phyloP scores from a whole-genome alignment of 23 tunicate genomes.

The Pegea sp. region DNA sequence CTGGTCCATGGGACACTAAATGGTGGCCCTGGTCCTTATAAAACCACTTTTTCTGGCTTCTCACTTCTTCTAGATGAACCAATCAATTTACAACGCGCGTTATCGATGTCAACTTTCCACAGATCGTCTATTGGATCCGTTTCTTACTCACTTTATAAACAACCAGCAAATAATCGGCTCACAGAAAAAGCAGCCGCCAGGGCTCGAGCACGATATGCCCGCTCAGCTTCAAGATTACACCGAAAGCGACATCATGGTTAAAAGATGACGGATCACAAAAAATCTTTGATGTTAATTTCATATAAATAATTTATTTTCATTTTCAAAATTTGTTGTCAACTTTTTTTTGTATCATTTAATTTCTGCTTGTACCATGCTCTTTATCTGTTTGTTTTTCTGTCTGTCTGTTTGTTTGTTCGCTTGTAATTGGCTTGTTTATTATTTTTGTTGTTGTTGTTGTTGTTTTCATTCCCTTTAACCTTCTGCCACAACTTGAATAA shows the following conservation, averaged over 20 bases:
- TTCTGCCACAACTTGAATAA: too few relatives aligned
- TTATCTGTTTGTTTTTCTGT: too few relatives aligned
- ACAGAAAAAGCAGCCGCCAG: conserved; percentile 19
- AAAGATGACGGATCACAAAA: too few relatives aligned
- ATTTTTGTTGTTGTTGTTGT: too few relatives aligned
- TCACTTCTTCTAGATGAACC: conserved; percentile 35
- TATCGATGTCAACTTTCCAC: conserved; percentile 4
- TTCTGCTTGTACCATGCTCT: too few relatives aligned
- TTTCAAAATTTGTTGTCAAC: too few relatives aligned
- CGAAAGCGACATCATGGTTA: not conserved
- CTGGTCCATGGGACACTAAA: conserved; percentile 74
- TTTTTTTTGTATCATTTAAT: too few relatives aligned
- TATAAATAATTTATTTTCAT: too few relatives aligned
- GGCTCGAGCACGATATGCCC: conserved; percentile 1
- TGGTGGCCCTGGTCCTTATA: conserved; percentile 74
- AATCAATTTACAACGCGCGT: not conserved
- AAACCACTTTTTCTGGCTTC: conserved; percentile 88
- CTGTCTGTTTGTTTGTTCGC: too few relatives aligned
- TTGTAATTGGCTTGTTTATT: too few relatives aligned
- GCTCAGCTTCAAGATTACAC: not conserved
- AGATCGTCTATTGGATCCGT: conserved; percentile 1
- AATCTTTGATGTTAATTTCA: too few relatives aligned
- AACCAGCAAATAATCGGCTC: conserved; percentile 3
- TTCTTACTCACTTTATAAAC: conserved; percentile 19
- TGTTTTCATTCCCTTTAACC: too few relatives aligned